A percentile compares a stretch with the other conserved stretches of the same genome.
phyloP scores from a whole-genome alignment of 2,888 invertebrate species.

The Macrostomum cliftonense region DNA sequence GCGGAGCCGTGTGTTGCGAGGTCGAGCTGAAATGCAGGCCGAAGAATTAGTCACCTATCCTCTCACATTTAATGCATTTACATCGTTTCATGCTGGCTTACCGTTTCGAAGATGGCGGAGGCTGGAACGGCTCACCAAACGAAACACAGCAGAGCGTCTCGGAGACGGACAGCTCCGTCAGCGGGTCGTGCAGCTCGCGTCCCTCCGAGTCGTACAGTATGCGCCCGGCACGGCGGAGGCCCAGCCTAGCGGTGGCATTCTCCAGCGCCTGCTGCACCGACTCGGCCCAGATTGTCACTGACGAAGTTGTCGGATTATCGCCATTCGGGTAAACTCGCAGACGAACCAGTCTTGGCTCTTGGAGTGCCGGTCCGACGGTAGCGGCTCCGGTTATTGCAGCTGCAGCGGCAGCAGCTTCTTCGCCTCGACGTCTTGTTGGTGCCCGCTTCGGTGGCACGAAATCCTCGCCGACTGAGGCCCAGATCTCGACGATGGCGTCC shows the following conservation, averaged over 20 bases:
- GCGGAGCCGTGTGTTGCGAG: no score
- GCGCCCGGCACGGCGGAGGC: conserved; percentile 24
- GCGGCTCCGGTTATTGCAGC: no score
- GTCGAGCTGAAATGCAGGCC: no score
- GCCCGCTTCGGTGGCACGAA: conserved; percentile 27
- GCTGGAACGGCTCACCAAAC: conserved; percentile 31
- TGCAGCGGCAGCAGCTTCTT: no score
- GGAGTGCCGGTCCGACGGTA: no score
- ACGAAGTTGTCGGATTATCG: conserved; percentile 22
- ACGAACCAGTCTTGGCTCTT: conserved; percentile 23
- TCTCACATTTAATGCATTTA: no score
- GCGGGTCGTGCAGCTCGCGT: not conserved
- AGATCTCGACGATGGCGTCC: conserved; percentile 33
- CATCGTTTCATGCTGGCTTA: no score
- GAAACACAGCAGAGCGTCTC: conserved; percentile 21
- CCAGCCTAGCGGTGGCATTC: conserved; percentile 24
- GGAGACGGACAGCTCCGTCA: no score
- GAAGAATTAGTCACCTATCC: no score
- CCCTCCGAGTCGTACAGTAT: conserved; percentile 26
- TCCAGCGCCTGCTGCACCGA: conserved; percentile 25
- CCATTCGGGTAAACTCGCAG: conserved; percentile 31
- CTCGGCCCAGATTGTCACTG: conserved; percentile 31
- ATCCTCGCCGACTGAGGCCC: conserved; percentile 32
- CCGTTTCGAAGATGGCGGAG: conserved; percentile 20
- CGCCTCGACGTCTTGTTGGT: not conserved